phyloP scores from a whole-genome alignment of 2,113 vertebrate genomes.

The Neotoma lepida region DNA sequence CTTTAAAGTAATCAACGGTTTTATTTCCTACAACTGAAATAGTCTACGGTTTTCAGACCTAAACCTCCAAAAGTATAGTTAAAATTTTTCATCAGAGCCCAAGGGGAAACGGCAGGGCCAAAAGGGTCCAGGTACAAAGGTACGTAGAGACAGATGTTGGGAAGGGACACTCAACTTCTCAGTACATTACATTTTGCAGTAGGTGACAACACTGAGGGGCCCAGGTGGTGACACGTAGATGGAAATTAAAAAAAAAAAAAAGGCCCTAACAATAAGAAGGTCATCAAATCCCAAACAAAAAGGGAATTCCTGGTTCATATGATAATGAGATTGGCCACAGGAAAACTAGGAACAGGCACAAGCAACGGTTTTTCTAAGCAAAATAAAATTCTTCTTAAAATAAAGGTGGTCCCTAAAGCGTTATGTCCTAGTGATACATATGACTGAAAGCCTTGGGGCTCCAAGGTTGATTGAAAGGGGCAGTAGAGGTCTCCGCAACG shows the following conservation, averaged over 20 bases:
- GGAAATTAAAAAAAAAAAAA: not conserved
- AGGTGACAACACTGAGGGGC: not conserved
- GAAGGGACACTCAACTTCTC: conserved; percentile 8
- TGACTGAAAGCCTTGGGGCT: not conserved
- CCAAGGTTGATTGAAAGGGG: not conserved
- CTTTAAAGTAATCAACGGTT: conserved; percentile 66
- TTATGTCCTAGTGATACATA: not conserved
- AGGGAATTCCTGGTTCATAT: not conserved
- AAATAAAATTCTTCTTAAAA: not conserved
- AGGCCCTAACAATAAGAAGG: not conserved
- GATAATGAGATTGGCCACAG: not conserved
- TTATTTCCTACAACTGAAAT: conserved; percentile 74
- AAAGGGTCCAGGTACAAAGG: not conserved
- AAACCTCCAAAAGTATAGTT: conserved; percentile 53
- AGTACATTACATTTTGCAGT: not conserved
- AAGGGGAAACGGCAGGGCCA: not conserved
- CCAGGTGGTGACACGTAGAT: not conserved
- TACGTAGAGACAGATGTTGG: not conserved
- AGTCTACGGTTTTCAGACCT: conserved; percentile 52
- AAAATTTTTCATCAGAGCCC: conserved; percentile 72
- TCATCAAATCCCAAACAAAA: not conserved
- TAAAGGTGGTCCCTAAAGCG: not conserved
- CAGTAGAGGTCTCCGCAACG: not conserved
- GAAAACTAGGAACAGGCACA: not conserved
- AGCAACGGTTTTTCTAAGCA: not conserved